Conservation (phyloP, 2,113 vertebrate species). For the Colossoma macropomum region DNA sequence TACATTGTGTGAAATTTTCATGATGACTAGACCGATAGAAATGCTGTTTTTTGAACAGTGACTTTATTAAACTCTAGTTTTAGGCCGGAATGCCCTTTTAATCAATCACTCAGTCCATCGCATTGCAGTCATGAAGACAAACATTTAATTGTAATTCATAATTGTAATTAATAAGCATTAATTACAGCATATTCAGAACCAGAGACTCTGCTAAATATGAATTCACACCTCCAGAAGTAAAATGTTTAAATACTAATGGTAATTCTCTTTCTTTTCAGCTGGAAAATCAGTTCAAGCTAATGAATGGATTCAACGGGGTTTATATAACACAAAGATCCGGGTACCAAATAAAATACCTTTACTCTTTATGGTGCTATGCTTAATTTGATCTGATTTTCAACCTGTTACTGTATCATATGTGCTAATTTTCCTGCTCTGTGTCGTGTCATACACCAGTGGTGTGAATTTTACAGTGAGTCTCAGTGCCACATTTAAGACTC, state of each 20-base stretch:
- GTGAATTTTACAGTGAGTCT: slow-evolving; percentile 54
- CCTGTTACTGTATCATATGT: neutral
- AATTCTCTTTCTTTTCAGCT: slow-evolving; percentile 59
- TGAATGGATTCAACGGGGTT: slow-evolving; percentile 61
- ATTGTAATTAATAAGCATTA: too few relatives aligned
- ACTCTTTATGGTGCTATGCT: neutral
- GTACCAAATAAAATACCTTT: slow-evolving; percentile 44
- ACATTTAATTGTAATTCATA: too few relatives aligned
- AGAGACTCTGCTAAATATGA: neutral
- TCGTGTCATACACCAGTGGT: neutral
- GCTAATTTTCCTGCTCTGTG: neutral
- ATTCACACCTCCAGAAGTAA: too few relatives aligned
- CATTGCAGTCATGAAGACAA: too few relatives aligned
- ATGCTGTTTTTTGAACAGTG: too few relatives aligned
- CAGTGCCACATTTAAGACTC: slow-evolving; percentile 18
- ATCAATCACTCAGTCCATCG: too few relatives aligned
- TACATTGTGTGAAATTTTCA: too few relatives aligned
- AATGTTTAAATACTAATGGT: neutral
- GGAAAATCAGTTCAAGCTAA: accelerated
- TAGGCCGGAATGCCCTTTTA: too few relatives aligned
- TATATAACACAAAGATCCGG: neutral
- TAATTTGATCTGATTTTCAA: neutral
- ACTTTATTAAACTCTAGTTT: too few relatives aligned
- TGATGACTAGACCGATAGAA: too few relatives aligned
- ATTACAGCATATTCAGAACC: neutral